Evolutionary conservation across 1,140 invertebrate species (phyloP).

Genomic region (fruit fly (Drosophila melanogaster)): DNA sequence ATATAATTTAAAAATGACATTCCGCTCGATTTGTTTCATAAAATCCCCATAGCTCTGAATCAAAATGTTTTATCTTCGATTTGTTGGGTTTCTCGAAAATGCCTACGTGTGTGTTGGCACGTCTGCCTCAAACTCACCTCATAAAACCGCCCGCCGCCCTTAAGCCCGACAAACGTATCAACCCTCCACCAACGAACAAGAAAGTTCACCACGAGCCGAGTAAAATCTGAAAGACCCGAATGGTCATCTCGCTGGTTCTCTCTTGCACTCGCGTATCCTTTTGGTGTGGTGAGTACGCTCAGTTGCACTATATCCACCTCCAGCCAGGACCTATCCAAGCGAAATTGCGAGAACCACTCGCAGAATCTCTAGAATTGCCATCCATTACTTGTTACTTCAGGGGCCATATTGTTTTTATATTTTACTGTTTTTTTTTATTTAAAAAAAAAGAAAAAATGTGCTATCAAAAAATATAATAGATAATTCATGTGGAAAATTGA

Average conservation of each 20-base stretch:
- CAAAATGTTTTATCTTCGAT: not conserved
- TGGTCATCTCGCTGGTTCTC: not conserved
- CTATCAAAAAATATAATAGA: too few relatives aligned
- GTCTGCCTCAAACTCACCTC: conserved; percentile 14
- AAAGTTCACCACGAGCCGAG: conserved; percentile 4
- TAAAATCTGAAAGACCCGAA: conserved; percentile 17
- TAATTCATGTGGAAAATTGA: too few relatives aligned
- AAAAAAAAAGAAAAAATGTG: not conserved
- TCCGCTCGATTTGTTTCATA: not conserved
- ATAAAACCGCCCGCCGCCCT: too few relatives aligned
- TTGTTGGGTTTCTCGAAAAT: conserved; percentile 2
- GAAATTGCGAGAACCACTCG: not conserved
- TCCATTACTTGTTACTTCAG: not conserved
- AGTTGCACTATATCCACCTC: not conserved
- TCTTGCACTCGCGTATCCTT: not conserved
- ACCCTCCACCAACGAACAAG: not conserved
- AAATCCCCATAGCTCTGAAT: not conserved
- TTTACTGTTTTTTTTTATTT: not conserved
- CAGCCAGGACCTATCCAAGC: conserved; percentile 27
- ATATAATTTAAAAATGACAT: too few relatives aligned
- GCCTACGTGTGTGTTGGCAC: conserved; percentile 56
- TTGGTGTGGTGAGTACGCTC: conserved; percentile 5
- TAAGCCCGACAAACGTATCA: too few relatives aligned
- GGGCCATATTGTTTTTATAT: not conserved
- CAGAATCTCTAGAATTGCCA: not conserved